A percentile compares a stretch with the other conserved stretches of the same genome.
phyloP scores from a whole-genome alignment of 1,140 invertebrate genomes.

The Bombus sylvicola region DNA sequence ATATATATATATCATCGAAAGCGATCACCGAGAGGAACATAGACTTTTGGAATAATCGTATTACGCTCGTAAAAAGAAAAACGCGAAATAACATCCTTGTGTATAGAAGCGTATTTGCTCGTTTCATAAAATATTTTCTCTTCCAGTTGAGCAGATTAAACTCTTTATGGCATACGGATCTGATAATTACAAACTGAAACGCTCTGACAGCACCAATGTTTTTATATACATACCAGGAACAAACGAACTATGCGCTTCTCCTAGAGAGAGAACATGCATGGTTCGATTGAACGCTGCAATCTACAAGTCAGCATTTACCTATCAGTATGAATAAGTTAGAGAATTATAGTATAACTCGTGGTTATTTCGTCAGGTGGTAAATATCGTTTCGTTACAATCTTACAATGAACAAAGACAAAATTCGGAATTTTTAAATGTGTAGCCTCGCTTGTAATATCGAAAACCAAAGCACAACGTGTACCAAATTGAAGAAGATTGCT shows the following conservation, averaged over 20 bases:
- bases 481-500: neutral
- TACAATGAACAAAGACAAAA: neutral
- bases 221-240: neutral
- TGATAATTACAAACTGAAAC: slow-evolving; percentile 14
- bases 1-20: neutral
- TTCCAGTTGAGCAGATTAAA: slow-evolving; percentile 6
- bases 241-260: neutral
- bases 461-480: neutral
- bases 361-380: neutral
- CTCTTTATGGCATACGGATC: slow-evolving; percentile 13
- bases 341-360: neutral
- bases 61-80: slow-evolving; percentile 4
- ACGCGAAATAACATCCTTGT: neutral
- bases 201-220: slow-evolving; percentile 28
- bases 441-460: neutral
- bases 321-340: neutral
- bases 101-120: neutral
- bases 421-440: neutral
- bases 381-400: neutral
- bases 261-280: neutral
- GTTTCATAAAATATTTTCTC: neutral
- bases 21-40: slow-evolving; percentile 12
- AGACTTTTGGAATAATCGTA: neutral
- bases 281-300: neutral
- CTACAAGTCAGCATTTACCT: neutral